Conservation (phyloP, 1,140 invertebrate species). For the Calliopsis andreniformis region DNA sequence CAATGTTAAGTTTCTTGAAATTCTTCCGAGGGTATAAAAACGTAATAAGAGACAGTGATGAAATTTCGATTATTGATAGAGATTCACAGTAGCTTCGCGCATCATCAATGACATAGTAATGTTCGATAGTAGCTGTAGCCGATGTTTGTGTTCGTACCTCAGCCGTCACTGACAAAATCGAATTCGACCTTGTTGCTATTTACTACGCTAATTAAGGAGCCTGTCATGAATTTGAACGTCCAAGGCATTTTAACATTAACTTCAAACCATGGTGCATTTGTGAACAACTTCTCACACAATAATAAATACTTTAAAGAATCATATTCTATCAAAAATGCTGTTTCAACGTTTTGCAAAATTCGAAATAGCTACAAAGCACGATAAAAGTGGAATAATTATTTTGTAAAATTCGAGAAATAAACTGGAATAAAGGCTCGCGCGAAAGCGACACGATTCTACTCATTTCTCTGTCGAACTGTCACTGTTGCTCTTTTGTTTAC, state of each 20-base stretch:
- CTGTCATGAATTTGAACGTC: background rate
- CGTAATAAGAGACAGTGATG: too few species aligned
- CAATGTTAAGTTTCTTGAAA: too few species aligned
- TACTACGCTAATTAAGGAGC: background rate
- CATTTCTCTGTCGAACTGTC: constrained; percentile 12
- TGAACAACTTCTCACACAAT: background rate
- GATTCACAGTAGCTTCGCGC: background rate
- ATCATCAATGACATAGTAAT: constrained; percentile 12
- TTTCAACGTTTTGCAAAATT: too few species aligned
- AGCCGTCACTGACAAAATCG: background rate
- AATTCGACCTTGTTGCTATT: constrained; percentile 4
- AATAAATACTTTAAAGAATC: background rate
- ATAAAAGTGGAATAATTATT: background rate
- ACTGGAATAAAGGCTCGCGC: background rate
- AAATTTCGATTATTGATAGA: too few species aligned
- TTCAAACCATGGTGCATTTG: background rate
- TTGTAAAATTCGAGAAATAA: background rate
- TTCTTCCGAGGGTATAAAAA: too few species aligned
- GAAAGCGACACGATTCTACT: constrained; percentile 36
- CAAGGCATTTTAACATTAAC: background rate
- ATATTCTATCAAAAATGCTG: too few species aligned
- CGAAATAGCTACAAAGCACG: too few species aligned
- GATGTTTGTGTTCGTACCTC: background rate
- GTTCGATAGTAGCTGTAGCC: background rate
- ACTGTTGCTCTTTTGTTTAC: constrained; percentile 55